Percentiles rank a stretch among this genome's conserved stretches.
Evolutionary conservation across 2,888 invertebrate genomes (phyloP).

Genomic region (Agriotes lineatus): DNA sequence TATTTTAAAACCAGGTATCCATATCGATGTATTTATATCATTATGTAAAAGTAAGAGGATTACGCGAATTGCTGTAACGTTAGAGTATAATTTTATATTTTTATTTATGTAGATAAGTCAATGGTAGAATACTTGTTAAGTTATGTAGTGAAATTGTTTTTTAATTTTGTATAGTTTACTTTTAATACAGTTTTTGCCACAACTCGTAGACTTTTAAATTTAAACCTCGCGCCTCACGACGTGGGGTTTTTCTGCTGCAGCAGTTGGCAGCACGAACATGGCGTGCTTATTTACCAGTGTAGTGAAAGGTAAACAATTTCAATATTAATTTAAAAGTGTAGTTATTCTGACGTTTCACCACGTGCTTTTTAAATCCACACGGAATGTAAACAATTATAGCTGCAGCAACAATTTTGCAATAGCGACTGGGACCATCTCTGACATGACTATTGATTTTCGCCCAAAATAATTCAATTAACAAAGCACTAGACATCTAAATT

Average conservation of each 20-base stretch:
- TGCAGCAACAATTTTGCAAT: background rate
- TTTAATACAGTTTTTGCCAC: conserved; percentile 65
- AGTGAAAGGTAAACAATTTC: conserved; percentile 23
- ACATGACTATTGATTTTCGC: background rate
- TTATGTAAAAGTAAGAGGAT: conserved; percentile 43
- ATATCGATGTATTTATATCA: conserved; percentile 60
- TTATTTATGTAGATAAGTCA: conserved; percentile 57
- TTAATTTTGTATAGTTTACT: conserved; percentile 65
- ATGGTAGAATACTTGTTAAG: conserved; percentile 57
- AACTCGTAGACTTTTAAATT: background rate
- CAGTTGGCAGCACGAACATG: conserved; percentile 31
- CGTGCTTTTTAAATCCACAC: conserved; percentile 8
- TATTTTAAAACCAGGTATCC: conserved; percentile 56
- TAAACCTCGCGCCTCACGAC: background rate
- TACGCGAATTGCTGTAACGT: conserved; percentile 57
- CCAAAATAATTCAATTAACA: background rate
- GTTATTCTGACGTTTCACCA: conserved; percentile 22
- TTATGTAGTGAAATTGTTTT: conserved; percentile 61
- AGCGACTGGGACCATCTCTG: too few relatives aligned
- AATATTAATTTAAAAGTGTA: conserved; percentile 36
- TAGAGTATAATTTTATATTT: conserved; percentile 60
- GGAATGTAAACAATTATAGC: conserved; percentile 2
- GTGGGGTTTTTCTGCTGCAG: background rate
- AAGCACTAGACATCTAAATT: background rate
- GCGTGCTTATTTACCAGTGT: conserved; percentile 32